Evolutionary conservation across 2,888 invertebrate species (phyloP).

Genomic region (Diarsia rubi): DNA sequence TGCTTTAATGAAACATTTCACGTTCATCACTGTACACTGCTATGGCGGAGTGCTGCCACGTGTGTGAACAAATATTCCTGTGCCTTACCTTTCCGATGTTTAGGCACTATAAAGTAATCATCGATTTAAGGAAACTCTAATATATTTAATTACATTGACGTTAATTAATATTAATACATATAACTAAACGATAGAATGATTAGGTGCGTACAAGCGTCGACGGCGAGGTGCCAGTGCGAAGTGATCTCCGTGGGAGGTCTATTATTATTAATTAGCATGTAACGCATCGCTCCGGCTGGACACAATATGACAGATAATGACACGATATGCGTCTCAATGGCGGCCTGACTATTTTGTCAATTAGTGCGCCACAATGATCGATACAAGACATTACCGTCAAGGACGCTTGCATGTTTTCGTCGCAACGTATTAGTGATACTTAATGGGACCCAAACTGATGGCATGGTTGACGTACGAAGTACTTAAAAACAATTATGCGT

Average conservation of each 20-base stretch:
- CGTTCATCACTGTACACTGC: neutral
- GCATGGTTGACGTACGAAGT: neutral
- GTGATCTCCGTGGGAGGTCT: constrained; percentile 17
- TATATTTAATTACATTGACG: neutral
- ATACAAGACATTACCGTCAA: neutral
- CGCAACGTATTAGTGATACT: neutral
- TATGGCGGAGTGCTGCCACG: neutral
- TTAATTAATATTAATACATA: no score
- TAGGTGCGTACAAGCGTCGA: neutral
- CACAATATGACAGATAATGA: constrained; percentile 9
- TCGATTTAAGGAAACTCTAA: neutral
- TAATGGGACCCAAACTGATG: neutral
- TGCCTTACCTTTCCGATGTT: neutral
- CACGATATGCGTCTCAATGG: neutral
- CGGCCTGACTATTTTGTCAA: constrained; percentile 11
- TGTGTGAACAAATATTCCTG: neutral
- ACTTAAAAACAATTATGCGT: neutral
- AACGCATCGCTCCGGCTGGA: neutral
- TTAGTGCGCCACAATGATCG: constrained; percentile 1
- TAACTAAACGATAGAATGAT: neutral
- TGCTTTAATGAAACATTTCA: constrained; percentile 14
- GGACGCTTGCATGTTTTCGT: neutral
- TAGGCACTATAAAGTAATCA: neutral
- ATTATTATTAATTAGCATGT: neutral
- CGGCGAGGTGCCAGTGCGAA: no score